A percentile compares a stretch with the other conserved stretches of the same genome.
phyloP scores from a whole-genome alignment of 53 echinoderm and acorn worm genomes.

The Stichopus horrens region DNA sequence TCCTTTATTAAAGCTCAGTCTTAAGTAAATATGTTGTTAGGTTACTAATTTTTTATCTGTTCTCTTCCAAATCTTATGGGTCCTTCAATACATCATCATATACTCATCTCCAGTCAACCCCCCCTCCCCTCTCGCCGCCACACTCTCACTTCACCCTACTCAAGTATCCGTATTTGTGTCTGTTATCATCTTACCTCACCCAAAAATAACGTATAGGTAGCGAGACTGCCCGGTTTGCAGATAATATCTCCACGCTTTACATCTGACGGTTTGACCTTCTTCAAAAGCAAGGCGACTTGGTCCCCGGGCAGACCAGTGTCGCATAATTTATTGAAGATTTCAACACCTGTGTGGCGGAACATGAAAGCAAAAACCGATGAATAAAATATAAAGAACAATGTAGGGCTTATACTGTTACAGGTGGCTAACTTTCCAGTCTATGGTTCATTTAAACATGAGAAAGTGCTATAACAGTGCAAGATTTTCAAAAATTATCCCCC shows the following conservation, averaged over 20 bases:
- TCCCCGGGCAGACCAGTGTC: background rate
- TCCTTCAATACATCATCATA: background rate
- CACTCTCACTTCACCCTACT: too few species aligned
- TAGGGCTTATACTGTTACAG: too few species aligned
- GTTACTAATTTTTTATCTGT: background rate
- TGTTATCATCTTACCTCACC: background rate
- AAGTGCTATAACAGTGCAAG: too few species aligned
- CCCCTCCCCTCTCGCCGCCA: background rate
- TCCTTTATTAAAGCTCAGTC: too few species aligned
- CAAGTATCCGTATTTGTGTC: background rate
- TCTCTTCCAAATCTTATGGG: background rate
- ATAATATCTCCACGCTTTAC: background rate
- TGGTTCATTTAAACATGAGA: too few species aligned
- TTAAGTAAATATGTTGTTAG: background rate
- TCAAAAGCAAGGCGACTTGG: background rate
- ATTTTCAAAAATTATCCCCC: too few species aligned
- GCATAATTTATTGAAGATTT: background rate
- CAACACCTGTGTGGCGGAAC: background rate
- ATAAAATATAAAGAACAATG: background rate
- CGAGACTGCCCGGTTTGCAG: background rate
- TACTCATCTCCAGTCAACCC: background rate
- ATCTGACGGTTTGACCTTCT: background rate
- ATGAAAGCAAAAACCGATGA: background rate
- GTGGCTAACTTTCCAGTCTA: too few species aligned
- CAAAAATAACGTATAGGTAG: background rate